phyloP scores from a whole-genome alignment of 2,888 invertebrate species.

The Gastrophysa polygoni region DNA sequence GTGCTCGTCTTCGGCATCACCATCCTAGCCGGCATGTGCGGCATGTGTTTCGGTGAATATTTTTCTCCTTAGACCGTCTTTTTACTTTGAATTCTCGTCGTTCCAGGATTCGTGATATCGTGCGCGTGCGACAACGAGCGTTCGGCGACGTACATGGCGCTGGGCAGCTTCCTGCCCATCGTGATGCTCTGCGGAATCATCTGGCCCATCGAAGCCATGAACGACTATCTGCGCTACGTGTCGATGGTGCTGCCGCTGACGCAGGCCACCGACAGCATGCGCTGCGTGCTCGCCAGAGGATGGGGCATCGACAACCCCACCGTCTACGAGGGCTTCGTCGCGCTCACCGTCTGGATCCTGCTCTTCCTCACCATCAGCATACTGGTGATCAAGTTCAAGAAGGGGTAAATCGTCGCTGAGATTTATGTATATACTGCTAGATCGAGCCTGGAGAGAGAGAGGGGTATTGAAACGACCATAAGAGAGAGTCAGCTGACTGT shows the following conservation, averaged over 20 bases:
- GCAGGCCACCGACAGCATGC: conserved; percentile 83
- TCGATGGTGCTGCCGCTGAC: conserved; percentile 84
- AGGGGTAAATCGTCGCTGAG: conserved; percentile 63
- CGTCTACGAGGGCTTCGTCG: conserved; percentile 83
- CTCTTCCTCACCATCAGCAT: conserved; percentile 77
- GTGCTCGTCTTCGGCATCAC: conserved; percentile 76
- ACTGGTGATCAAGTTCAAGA: conserved; percentile 80
- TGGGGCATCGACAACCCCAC: conserved; percentile 74
- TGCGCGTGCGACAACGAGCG: conserved; percentile 81
- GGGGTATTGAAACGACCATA: no score
- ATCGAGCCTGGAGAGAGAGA: no score
- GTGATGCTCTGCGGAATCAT: conserved; percentile 88
- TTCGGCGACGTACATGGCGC: conserved; percentile 82
- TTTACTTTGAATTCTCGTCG: no score
- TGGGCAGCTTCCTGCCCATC: conserved; percentile 86
- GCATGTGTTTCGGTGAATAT: conserved; percentile 80
- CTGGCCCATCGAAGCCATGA: conserved; percentile 96
- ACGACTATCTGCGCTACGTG: conserved; percentile 68
- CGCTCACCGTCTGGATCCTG: conserved; percentile 79
- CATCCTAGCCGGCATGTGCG: conserved; percentile 84
- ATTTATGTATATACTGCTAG: no score
- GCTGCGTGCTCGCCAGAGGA: conserved; percentile 84
- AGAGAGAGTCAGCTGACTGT: no score
- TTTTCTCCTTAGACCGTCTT: neutral
- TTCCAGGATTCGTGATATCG: conserved; percentile 79